A percentile compares a stretch with the other conserved stretches of the same genome.
These are phyloP conservation scores for Corynorhinus townsendii DNA, from an alignment of 2,113 vertebrate species.

Conservation along the genomic window DNA sequence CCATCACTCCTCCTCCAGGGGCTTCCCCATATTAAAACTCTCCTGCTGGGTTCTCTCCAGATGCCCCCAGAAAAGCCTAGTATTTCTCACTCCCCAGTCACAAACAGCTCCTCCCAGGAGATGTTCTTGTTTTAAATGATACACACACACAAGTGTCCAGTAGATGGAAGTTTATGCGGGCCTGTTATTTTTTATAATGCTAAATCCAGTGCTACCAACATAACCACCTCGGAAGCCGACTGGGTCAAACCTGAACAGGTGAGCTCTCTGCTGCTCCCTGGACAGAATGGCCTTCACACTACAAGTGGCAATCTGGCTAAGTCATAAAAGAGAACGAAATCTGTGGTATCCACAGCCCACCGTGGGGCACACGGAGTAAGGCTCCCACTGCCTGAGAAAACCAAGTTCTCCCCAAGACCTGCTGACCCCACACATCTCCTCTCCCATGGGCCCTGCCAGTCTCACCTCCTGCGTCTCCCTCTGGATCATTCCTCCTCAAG, in stretches of 20 bases:
- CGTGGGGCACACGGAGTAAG: rapidly evolving
- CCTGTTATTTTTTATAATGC: not conserved
- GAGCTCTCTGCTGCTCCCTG: not conserved
- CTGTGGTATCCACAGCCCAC: rapidly evolving
- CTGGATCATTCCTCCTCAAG: not conserved
- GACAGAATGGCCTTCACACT: not conserved
- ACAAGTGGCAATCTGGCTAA: not conserved
- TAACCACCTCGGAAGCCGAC: not conserved
- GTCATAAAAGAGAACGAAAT: too few relatives aligned
- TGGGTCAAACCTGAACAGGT: not conserved
- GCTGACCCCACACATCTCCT: too few relatives aligned
- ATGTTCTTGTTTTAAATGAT: not conserved
- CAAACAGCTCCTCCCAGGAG: not conserved
- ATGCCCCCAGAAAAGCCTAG: not conserved
- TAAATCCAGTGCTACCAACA: not conserved
- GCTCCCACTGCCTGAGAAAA: not conserved
- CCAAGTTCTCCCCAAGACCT: not conserved
- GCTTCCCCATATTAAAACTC: not conserved
- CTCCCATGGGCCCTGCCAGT: not conserved
- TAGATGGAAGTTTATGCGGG: rapidly evolving
- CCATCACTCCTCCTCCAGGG: not conserved
- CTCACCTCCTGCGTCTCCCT: not conserved
- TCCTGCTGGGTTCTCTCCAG: not conserved
- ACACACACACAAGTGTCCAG: too few relatives aligned
- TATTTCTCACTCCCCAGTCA: not conserved